Conservation (phyloP, 2,888 invertebrate genomes). For the Pardosa pseudoannulata region DNA sequence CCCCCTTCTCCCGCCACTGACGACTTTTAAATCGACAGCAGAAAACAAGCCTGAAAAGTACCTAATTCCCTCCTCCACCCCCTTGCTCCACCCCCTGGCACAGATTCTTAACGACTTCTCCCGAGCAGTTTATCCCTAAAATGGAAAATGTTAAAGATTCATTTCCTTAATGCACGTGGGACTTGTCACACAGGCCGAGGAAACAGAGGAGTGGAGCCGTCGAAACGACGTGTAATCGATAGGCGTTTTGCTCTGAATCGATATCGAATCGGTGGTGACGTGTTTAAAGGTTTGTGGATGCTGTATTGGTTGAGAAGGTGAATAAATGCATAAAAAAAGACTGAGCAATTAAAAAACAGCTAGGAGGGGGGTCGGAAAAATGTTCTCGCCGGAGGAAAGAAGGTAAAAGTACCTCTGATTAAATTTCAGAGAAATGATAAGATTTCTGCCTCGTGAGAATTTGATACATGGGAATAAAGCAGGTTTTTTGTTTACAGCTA, state of each 20-base stretch:
- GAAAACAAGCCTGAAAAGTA: neutral
- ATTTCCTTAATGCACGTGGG: conserved; percentile 12
- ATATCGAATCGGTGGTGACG: neutral
- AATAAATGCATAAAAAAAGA: no score
- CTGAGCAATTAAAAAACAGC: no score
- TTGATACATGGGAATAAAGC: no score
- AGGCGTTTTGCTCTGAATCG: neutral
- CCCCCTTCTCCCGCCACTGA: neutral
- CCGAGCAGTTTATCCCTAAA: neutral
- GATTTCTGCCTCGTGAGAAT: no score
- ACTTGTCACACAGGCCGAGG: neutral
- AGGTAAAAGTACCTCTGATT: no score
- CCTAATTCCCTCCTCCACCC: neutral
- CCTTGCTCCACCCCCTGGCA: neutral
- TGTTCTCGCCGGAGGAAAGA: no score
- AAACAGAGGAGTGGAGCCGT: neutral
- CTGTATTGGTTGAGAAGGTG: neutral
- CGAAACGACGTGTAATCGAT: conserved; percentile 8
- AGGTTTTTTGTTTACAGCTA: no score
- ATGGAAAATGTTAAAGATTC: conserved; percentile 12
- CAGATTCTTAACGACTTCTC: neutral
- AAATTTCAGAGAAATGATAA: no score
- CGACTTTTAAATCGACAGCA: neutral
- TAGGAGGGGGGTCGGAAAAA: no score
- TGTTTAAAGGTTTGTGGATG: neutral